phyloP scores from a whole-genome alignment of 1,140 invertebrate species.

The Psix sp. region DNA sequence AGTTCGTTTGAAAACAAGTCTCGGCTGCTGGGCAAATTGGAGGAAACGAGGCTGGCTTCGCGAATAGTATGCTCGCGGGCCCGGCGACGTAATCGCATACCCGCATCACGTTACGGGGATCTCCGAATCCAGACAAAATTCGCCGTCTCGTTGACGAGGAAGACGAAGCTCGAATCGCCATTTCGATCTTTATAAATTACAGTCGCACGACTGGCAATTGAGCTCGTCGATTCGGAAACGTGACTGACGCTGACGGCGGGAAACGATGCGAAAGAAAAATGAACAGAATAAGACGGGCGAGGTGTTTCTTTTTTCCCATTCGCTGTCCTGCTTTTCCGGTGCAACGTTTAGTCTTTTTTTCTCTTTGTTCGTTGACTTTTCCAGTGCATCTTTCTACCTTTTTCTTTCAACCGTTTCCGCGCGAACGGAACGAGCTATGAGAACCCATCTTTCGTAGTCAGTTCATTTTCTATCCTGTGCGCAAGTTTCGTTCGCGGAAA shows the following conservation, averaged over 20 bases:
- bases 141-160: constrained; percentile 36
- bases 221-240: constrained; percentile 53
- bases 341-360: constrained; percentile 17
- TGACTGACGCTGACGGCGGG: constrained; percentile 46
- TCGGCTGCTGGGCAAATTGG: too few relatives aligned
- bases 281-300: constrained; percentile 10
- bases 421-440: constrained; percentile 9
- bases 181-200: constrained; percentile 59
- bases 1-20: too few relatives aligned
- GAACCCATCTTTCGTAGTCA: constrained; percentile 26
- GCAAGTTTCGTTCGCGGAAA: constrained; percentile 60
- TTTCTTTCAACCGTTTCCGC: constrained; percentile 12
- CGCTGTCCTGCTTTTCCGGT: constrained; percentile 9
- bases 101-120: constrained; percentile 57
- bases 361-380: constrained; percentile 12
- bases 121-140: constrained; percentile 51
- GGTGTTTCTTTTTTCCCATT: constrained; percentile 13
- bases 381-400: constrained; percentile 5
- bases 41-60: too few relatives aligned
- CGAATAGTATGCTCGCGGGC: too few relatives aligned
- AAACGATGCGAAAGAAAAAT: constrained; percentile 38
- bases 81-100: constrained; percentile 57
- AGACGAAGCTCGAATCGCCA: constrained; percentile 37
- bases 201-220: constrained; percentile 56
- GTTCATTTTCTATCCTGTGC: constrained; percentile 3